Evolutionary conservation across 2,113 vertebrate genomes (phyloP).

Genomic region (Pipra filicauda): DNA sequence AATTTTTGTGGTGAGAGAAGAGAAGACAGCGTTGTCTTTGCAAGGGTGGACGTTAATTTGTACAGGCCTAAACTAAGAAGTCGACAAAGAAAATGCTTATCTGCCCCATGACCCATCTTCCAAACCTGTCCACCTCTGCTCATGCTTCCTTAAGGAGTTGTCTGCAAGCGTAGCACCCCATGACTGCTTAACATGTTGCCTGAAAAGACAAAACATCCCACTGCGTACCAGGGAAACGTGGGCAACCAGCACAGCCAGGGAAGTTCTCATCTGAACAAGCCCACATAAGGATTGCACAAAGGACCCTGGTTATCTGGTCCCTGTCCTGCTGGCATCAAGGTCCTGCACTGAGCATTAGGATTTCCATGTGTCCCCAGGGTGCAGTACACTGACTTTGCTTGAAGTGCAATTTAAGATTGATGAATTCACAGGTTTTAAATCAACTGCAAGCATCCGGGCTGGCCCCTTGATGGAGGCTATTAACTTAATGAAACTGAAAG

Average conservation of each 20-base stretch:
- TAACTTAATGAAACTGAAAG: slow-evolving; percentile 63
- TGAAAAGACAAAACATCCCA: not conserved
- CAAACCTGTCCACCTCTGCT: not conserved
- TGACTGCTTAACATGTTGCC: not conserved
- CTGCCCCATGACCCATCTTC: not conserved
- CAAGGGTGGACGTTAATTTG: not conserved
- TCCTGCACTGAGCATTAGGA: not conserved
- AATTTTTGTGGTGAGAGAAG: not conserved
- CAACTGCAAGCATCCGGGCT: slow-evolving; percentile 39
- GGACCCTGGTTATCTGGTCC: not conserved
- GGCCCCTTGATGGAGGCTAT: slow-evolving; percentile 48
- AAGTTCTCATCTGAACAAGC: not conserved
- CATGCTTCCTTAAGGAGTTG: not conserved
- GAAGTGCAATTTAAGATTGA: slow-evolving; percentile 51
- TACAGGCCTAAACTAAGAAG: not conserved
- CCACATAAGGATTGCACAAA: slow-evolving; percentile 22
- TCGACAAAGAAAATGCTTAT: not conserved
- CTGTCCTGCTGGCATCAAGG: not conserved
- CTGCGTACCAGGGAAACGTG: fast-evolving
- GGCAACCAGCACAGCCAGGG: not conserved
- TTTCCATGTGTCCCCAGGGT: slow-evolving; percentile 10
- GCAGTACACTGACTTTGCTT: not conserved
- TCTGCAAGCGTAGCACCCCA: not conserved
- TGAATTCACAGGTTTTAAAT: slow-evolving; percentile 65
- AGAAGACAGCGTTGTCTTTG: not conserved